Conservation (phyloP, 2,797 vertebrate species). For the Nyctibius grandis region DNA sequence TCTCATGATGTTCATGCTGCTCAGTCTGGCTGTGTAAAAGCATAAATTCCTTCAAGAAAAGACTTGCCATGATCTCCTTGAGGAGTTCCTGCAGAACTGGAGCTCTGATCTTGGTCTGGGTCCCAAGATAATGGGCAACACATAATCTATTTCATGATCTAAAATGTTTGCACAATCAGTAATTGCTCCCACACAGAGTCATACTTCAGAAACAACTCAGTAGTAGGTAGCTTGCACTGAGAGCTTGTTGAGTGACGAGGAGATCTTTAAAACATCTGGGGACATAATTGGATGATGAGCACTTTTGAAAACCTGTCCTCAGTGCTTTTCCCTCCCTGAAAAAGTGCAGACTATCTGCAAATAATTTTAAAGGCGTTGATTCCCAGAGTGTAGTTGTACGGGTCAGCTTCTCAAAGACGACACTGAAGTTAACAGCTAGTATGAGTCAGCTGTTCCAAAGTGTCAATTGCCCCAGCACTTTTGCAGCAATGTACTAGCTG, state of each 20-base stretch:
- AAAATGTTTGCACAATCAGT: not conserved
- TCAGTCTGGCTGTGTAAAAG: not conserved
- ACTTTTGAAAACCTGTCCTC: conserved; percentile 30
- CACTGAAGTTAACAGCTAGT: not conserved
- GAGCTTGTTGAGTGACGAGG: not conserved
- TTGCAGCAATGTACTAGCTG: not conserved
- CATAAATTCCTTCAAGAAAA: not conserved
- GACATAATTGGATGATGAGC: not conserved
- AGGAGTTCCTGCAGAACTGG: not conserved
- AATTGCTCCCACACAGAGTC: not conserved
- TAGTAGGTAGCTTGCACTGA: not conserved
- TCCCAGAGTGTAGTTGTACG: not conserved
- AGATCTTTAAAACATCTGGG: conserved; percentile 1
- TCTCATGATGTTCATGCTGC: not conserved
- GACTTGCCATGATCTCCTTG: not conserved
- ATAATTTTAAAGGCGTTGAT: not conserved
- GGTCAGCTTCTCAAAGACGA: not conserved
- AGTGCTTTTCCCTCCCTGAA: not conserved
- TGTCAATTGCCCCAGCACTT: conserved; percentile 1
- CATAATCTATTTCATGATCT: not conserved
- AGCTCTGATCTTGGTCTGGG: not conserved
- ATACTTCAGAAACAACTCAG: not conserved
- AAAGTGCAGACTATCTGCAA: conserved; percentile 13
- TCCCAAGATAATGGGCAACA: not conserved
- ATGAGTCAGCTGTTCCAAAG: conserved; percentile 51